Evolutionary conservation across 2,888 invertebrate species (phyloP).

Genomic region (Parasteatoda lunata): DNA sequence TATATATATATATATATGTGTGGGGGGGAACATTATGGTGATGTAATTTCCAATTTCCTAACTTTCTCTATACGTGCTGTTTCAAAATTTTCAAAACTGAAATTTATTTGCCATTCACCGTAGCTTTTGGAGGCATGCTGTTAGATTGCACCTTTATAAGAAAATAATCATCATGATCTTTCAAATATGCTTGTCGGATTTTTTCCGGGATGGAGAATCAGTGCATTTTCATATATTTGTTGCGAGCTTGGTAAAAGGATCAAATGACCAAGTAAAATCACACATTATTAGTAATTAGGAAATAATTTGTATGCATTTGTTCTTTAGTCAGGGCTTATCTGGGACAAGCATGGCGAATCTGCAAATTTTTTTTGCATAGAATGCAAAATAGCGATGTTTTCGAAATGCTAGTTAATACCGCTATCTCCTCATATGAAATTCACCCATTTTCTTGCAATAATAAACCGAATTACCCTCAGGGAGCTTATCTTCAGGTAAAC

Average conservation of each 20-base stretch:
- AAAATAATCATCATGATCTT: neutral
- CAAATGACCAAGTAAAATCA: neutral
- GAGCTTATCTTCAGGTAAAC: no score
- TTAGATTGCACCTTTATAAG: neutral
- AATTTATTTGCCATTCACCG: neutral
- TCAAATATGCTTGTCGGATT: neutral
- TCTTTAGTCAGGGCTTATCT: neutral
- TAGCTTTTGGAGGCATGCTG: neutral
- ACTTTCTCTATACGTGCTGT: neutral
- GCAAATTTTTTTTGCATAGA: neutral
- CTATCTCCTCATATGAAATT: neutral
- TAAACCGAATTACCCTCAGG: no score
- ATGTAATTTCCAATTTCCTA: neutral
- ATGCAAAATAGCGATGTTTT: neutral
- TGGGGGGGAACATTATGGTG: conserved; percentile 13
- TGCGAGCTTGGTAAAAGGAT: neutral
- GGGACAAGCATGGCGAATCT: neutral
- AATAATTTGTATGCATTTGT: neutral
- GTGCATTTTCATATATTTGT: neutral
- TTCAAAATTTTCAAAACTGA: neutral
- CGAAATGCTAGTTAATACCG: neutral
- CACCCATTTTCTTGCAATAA: neutral
- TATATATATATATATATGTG: no score
- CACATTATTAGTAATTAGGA: neutral
- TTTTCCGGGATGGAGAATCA: neutral